A percentile compares a stretch with the other conserved stretches of the same genome.
These are phyloP conservation scores for Papilio elwesi DNA, from an alignment of 2,888 invertebrate genomes.

Conservation along the genomic window DNA sequence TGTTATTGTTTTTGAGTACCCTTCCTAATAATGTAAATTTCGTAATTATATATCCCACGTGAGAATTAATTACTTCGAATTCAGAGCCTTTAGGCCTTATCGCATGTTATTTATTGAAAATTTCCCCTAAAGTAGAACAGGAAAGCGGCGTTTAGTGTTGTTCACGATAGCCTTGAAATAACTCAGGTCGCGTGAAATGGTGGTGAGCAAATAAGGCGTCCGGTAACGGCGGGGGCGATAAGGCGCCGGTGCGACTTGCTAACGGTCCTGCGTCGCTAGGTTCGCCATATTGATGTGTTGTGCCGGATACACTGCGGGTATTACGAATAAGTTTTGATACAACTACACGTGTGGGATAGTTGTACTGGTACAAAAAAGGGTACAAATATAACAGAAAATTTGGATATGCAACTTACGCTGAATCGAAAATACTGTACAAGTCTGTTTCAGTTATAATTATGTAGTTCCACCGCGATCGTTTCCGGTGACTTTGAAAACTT, in stretches of 20 bases:
- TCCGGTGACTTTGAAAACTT: too few species aligned
- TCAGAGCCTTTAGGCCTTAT: not conserved
- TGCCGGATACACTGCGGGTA: conserved; percentile 16
- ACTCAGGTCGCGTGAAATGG: conserved; percentile 35
- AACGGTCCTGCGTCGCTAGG: conserved; percentile 22
- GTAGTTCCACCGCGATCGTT: too few species aligned
- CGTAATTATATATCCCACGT: not conserved
- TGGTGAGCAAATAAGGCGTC: conserved; percentile 35
- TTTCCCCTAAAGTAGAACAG: conserved; percentile 26
- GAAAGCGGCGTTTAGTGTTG: conserved; percentile 33
- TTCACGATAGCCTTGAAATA: conserved; percentile 31
- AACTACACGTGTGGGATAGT: not conserved
- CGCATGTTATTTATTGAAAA: conserved; percentile 19
- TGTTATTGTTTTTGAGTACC: too few species aligned
- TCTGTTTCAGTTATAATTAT: too few species aligned
- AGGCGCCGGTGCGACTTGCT: conserved; percentile 38
- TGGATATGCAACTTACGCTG: too few species aligned
- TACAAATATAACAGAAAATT: not conserved
- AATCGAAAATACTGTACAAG: too few species aligned
- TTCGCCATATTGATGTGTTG: conserved; percentile 5
- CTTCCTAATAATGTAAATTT: too few species aligned
- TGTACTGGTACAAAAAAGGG: not conserved
- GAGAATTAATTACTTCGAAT: not conserved
- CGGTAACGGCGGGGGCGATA: conserved; percentile 32
- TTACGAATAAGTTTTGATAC: not conserved